These are phyloP conservation scores for Lynx canadensis DNA, from an alignment of 2,113 vertebrate species.

Conservation along the genomic window DNA sequence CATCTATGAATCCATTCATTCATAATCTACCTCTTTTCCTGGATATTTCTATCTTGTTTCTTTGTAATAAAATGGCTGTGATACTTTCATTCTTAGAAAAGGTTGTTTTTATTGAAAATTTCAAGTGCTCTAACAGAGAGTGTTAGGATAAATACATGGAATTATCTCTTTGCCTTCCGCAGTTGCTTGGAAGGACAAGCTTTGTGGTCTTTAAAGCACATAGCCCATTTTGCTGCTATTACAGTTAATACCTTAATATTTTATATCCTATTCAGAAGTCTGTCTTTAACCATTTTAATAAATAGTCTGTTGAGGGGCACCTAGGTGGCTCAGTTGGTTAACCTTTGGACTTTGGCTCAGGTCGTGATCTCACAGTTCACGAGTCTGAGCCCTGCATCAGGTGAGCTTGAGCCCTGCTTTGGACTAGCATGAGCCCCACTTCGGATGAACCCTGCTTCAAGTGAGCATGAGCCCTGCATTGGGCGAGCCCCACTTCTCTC, in stretches of 20 bases:
- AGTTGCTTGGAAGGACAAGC: not conserved
- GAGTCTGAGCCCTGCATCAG: too few species aligned
- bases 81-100: not conserved
- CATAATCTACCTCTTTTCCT: not conserved
- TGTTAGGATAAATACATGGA: not conserved
- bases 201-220: not conserved
- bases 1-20: not conserved
- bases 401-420: too few species aligned
- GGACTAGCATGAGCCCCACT: too few species aligned
- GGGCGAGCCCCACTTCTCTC: too few species aligned
- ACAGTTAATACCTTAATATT: not conserved
- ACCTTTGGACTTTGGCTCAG: too few species aligned
- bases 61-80: not conserved
- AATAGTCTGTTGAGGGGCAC: not conserved
- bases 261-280: not conserved
- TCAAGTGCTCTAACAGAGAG: not conserved
- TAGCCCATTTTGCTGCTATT: not conserved
- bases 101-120: conserved; percentile 2
- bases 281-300: not conserved
- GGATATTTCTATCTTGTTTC: conserved; percentile 6
- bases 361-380: too few species aligned
- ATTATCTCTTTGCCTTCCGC: not conserved
- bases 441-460: too few species aligned
- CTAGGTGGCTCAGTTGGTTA: too few species aligned
- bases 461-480: too few species aligned